Evolutionary conservation across 2,113 vertebrate species (phyloP).

Genomic region (Acrocephalus kingi): DNA sequence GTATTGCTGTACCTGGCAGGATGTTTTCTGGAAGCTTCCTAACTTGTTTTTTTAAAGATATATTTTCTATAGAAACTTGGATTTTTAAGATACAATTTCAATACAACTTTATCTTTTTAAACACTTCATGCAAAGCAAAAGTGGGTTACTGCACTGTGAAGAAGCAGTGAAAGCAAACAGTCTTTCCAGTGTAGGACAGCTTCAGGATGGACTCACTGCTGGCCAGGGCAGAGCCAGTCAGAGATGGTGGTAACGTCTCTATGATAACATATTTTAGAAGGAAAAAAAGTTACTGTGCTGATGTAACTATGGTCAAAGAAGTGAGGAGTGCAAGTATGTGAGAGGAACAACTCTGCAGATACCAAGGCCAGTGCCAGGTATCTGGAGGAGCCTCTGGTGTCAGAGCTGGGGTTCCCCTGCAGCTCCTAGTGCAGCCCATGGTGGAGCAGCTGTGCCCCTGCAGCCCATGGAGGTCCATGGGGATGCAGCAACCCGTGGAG

Average conservation of each 20-base stretch:
- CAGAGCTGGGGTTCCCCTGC: not conserved
- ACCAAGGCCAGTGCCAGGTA: too few species aligned
- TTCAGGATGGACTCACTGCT: not conserved
- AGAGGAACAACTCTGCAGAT: not conserved
- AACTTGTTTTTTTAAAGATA: not conserved
- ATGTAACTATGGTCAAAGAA: not conserved
- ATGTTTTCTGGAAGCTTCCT: not conserved
- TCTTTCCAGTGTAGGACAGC: not conserved
- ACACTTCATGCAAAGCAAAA: not conserved
- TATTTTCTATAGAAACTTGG: not conserved
- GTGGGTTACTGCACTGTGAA: not conserved
- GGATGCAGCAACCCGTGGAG: rapidly evolving
- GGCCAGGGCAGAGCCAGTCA: not conserved
- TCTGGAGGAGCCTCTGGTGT: not conserved
- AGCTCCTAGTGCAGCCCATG: rapidly evolving
- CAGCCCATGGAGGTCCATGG: rapidly evolving
- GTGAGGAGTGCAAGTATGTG: not conserved
- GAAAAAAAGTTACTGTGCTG: not conserved
- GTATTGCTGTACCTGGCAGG: not conserved
- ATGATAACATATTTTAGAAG: not conserved
- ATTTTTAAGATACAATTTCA: not conserved
- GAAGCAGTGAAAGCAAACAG: not conserved
- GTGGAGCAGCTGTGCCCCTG: not conserved
- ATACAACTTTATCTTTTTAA: not conserved
- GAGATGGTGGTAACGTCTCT: rapidly evolving